Conservation (phyloP, 35 echinoderm and acorn worm genomes). For the Apostichopus japonicus region DNA sequence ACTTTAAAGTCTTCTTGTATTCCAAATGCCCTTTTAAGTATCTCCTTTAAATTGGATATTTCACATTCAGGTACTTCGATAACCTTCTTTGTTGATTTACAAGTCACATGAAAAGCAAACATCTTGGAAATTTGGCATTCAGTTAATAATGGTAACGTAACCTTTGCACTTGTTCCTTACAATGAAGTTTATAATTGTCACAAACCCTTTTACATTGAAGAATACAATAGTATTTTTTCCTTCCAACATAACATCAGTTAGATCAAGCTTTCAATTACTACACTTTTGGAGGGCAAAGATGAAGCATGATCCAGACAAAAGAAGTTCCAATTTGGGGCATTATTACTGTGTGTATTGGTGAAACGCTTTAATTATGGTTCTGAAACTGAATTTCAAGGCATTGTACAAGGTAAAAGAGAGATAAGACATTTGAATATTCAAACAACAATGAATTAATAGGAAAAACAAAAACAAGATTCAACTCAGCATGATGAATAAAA, state of each 20-base stretch:
- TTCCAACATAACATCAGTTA: background rate
- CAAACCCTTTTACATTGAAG: slow-evolving; percentile 3
- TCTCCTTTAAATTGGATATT: too few relatives aligned
- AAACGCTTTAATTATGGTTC: too few relatives aligned
- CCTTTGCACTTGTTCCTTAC: background rate
- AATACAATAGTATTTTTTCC: slow-evolving; percentile 16
- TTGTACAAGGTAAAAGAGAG: too few relatives aligned
- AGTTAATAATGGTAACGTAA: background rate
- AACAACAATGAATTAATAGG: too few relatives aligned
- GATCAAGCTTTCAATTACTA: background rate
- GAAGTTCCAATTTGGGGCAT: background rate
- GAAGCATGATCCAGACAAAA: background rate
- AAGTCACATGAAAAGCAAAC: background rate
- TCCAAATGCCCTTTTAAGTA: too few relatives aligned
- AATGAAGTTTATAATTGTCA: slow-evolving; percentile 16
- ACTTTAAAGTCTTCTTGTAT: too few relatives aligned
- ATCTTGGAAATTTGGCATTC: background rate
- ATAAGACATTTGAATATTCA: background rate
- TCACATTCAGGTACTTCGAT: background rate
- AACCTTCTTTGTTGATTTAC: background rate
- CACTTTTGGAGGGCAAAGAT: slow-evolving; percentile 2
- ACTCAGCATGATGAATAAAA: too few relatives aligned
- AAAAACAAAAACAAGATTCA: too few relatives aligned
- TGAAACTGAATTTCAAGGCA: too few relatives aligned
- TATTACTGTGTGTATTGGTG: too few relatives aligned